Evolutionary conservation across 92 coral and sea anemone genomes (phyloP).

Genomic region (Siderastrea radians): DNA sequence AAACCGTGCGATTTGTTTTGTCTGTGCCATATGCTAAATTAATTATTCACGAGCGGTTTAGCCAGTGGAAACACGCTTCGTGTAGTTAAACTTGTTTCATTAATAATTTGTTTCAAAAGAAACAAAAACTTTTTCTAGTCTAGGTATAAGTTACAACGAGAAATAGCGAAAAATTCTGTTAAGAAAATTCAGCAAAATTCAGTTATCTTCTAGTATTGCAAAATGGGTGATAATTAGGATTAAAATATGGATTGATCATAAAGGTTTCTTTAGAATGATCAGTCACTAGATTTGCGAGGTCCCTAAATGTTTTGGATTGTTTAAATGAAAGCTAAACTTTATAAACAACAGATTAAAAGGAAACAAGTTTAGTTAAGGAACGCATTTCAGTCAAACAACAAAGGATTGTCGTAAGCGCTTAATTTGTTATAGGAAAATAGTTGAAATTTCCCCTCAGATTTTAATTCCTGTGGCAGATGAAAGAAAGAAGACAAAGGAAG

Average conservation of each 20-base stretch:
- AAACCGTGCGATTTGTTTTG: background rate
- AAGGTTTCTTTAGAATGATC: background rate
- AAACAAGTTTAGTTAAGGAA: background rate
- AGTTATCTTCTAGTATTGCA: too few relatives aligned
- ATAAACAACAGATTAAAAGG: background rate
- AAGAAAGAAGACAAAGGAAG: too few relatives aligned
- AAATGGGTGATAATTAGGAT: too few relatives aligned
- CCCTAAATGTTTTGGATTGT: background rate
- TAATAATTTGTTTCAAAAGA: constrained; percentile 31
- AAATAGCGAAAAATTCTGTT: background rate
- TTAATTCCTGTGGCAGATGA: background rate
- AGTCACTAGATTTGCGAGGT: background rate
- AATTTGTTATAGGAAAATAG: background rate
- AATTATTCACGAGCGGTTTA: constrained; percentile 33
- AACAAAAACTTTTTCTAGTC: background rate
- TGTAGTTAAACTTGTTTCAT: constrained; percentile 19
- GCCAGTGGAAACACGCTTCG: constrained; percentile 48
- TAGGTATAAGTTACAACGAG: background rate
- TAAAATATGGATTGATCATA: too few relatives aligned
- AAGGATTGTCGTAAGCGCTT: background rate
- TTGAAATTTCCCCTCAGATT: too few relatives aligned
- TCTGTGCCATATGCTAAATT: constrained; percentile 8
- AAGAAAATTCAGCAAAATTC: too few relatives aligned
- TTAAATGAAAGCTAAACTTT: too few relatives aligned
- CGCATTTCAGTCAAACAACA: background rate